phyloP scores from a whole-genome alignment of 2,113 vertebrate genomes.

The Panthera tigris region DNA sequence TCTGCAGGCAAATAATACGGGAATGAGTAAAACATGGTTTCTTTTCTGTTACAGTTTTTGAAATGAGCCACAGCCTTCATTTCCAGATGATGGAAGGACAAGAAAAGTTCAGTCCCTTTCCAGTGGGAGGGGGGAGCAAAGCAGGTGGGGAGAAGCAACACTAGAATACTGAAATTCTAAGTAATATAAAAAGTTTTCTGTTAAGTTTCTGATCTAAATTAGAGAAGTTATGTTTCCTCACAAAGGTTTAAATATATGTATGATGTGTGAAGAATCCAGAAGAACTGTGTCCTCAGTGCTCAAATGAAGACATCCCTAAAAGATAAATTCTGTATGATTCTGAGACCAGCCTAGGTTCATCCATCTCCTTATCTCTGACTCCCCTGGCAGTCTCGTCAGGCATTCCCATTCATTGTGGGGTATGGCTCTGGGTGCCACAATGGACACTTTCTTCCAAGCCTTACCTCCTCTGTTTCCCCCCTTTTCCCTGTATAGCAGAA shows the following conservation, averaged over 20 bases:
- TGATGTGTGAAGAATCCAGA: background rate
- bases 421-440: background rate
- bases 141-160: rapidly evolving
- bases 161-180: background rate
- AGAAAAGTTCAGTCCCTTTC: background rate
- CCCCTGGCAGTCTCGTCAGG: background rate
- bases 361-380: background rate
- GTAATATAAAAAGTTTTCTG: background rate
- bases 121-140: background rate
- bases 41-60: background rate
- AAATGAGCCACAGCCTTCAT: background rate
- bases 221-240: background rate
- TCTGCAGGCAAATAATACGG: background rate
- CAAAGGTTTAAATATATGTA: background rate
- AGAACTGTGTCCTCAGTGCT: background rate
- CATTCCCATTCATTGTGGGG: background rate
- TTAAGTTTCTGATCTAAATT: background rate
- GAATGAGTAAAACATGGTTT: background rate
- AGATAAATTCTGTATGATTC: background rate
- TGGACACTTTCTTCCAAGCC: background rate
- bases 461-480: background rate
- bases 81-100: background rate
- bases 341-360: background rate
- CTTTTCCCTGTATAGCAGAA: background rate
- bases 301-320: background rate